Percentiles rank a stretch among this genome's conserved stretches.
These are phyloP conservation scores for Callospermophilus lateralis DNA, from an alignment of 2,113 vertebrate species.

Conservation along the genomic window DNA sequence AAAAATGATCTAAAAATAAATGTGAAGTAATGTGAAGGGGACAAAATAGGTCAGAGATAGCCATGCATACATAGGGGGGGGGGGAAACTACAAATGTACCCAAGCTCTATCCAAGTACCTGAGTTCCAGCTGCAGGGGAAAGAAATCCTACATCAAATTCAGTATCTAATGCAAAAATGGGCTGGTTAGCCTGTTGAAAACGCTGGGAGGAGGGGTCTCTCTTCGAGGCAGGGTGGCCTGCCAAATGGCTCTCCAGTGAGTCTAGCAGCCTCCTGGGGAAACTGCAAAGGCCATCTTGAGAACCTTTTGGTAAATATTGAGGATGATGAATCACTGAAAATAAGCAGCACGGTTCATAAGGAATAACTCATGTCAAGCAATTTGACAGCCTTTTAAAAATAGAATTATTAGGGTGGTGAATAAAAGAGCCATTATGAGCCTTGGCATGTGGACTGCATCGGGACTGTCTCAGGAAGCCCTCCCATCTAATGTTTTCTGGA, in stretches of 20 bases:
- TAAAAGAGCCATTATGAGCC: conserved; percentile 43
- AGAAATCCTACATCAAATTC: neutral
- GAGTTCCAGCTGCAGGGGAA: neutral
- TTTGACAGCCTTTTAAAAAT: conserved; percentile 69
- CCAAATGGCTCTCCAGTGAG: neutral
- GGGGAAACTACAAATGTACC: neutral
- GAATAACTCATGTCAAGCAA: conserved; percentile 43
- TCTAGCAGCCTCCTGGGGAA: conserved; percentile 19
- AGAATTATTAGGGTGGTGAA: conserved; percentile 65
- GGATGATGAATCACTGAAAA: conserved; percentile 29
- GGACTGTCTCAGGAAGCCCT: neutral
- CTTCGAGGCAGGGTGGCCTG: neutral
- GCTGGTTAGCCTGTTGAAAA: neutral
- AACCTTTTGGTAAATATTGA: neutral
- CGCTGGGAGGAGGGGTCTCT: accelerated
- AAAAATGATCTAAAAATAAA: conserved; percentile 27
- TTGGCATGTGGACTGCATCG: conserved; percentile 8
- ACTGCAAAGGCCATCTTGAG: neutral
- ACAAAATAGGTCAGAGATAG: conserved; percentile 6
- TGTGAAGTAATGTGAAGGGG: neutral
- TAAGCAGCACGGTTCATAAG: conserved; percentile 44
- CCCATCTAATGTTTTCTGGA: neutral
- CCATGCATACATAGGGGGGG: neutral
- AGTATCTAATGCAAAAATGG: neutral
- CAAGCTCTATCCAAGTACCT: neutral